Evolutionary conservation across 2,113 vertebrate genomes (phyloP).

Genomic region (Heteronetta atricapilla): DNA sequence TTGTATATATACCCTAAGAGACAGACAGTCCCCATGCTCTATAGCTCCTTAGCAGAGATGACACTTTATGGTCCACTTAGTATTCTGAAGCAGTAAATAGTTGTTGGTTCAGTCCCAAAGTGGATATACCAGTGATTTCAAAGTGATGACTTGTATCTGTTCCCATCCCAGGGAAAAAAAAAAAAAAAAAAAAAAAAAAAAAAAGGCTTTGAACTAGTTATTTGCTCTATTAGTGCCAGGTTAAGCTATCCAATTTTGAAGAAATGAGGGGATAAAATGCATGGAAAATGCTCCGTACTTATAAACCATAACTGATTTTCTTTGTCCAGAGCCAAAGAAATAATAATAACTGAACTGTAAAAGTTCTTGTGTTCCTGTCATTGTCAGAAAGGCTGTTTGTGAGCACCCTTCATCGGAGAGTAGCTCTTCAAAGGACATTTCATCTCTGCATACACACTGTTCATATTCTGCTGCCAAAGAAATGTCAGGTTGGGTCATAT

Average conservation of each 20-base stretch:
- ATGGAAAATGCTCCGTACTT: background rate
- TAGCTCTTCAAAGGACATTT: conserved; percentile 36
- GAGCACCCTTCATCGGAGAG: background rate
- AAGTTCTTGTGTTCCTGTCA: background rate
- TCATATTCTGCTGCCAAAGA: conserved; percentile 49
- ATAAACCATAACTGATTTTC: background rate
- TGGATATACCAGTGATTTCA: background rate
- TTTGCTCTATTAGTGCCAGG: background rate
- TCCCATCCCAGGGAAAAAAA: background rate
- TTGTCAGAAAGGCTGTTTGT: conserved; percentile 23
- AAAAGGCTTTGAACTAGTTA: background rate
- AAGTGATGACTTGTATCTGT: background rate
- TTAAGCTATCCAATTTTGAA: background rate
- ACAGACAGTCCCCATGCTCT: background rate
- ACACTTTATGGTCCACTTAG: background rate
- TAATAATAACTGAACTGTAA: conserved; percentile 3
- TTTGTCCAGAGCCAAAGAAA: conserved; percentile 32
- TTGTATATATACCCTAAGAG: background rate
- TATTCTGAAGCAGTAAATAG: background rate
- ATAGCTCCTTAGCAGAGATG: background rate
- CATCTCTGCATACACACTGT: conserved; percentile 32
- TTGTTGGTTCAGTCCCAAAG: background rate
- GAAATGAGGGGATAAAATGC: conserved; percentile 1
- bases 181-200: background rate
- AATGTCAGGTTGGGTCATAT: conserved; percentile 23